phyloP scores from a whole-genome alignment of 53 echinoderm and acorn worm genomes.

The Paracentrotus lividus region DNA sequence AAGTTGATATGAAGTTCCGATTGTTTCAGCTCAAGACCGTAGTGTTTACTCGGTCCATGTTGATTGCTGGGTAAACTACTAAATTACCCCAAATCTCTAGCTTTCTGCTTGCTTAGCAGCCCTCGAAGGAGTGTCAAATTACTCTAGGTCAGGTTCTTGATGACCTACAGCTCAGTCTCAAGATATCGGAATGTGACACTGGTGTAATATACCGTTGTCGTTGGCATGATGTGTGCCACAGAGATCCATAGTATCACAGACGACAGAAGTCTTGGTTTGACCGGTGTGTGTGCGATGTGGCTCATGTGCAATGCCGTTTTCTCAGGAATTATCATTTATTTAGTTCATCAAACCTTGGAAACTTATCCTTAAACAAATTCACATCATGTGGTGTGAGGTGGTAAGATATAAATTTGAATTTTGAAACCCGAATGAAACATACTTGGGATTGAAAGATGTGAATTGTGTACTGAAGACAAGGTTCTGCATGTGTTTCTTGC shows the following conservation, averaged over 20 bases:
- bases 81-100: constrained; percentile 8
- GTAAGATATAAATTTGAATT: constrained; percentile 1
- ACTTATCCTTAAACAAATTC: background rate
- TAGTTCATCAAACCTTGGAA: background rate
- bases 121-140: constrained; percentile 19
- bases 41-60: background rate
- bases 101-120: background rate
- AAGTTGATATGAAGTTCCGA: background rate
- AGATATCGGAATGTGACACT: background rate
- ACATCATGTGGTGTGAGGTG: constrained; percentile 36
- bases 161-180: background rate
- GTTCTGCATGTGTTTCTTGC: background rate
- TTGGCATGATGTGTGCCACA: background rate
- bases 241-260: background rate
- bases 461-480: background rate
- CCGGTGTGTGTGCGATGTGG: background rate
- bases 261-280: background rate
- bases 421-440: background rate
- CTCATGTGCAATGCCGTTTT: constrained; percentile 28
- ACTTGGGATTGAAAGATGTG: background rate
- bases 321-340: constrained; percentile 7
- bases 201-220: background rate
- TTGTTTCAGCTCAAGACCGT: background rate
- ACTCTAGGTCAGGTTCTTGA: background rate
- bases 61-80: constrained; percentile 14